Evolutionary conservation across 2,797 vertebrate genomes (phyloP).

Genomic region (Pitangus sulphuratus): DNA sequence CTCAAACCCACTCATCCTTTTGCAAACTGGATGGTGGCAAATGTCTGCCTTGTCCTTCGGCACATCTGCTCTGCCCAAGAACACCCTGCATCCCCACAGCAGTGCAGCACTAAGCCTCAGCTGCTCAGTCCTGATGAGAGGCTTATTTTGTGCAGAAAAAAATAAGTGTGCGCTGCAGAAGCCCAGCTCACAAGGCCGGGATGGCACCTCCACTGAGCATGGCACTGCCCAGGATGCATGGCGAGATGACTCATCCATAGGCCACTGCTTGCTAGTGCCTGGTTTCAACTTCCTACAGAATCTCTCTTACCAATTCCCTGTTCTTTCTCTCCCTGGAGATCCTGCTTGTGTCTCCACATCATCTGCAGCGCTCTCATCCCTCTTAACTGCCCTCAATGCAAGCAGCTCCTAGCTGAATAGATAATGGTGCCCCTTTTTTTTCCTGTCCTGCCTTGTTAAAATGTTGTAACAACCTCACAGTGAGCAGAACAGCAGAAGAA

Average conservation of each 20-base stretch:
- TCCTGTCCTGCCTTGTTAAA: background rate
- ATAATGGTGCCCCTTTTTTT: background rate
- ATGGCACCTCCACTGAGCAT: background rate
- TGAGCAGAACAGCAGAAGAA: background rate
- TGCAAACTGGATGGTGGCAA: background rate
- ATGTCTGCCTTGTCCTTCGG: background rate
- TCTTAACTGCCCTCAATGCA: background rate
- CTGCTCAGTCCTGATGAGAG: background rate
- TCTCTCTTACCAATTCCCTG: background rate
- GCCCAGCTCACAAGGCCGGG: background rate
- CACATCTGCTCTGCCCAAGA: background rate
- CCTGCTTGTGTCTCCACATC: background rate
- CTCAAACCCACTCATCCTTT: background rate
- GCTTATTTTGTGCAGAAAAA: background rate
- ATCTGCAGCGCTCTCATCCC: background rate
- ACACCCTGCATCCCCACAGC: background rate
- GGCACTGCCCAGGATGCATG: background rate
- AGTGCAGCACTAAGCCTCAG: background rate
- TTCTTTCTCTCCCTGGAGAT: background rate
- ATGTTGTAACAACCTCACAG: background rate
- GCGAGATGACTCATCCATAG: background rate
- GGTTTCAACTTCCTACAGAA: background rate
- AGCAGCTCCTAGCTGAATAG: background rate
- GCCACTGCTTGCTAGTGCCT: background rate
- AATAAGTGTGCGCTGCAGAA: background rate